These are phyloP conservation scores for Ommatoiulus sabulosus DNA, from an alignment of 2,888 invertebrate genomes.

Conservation along the genomic window DNA sequence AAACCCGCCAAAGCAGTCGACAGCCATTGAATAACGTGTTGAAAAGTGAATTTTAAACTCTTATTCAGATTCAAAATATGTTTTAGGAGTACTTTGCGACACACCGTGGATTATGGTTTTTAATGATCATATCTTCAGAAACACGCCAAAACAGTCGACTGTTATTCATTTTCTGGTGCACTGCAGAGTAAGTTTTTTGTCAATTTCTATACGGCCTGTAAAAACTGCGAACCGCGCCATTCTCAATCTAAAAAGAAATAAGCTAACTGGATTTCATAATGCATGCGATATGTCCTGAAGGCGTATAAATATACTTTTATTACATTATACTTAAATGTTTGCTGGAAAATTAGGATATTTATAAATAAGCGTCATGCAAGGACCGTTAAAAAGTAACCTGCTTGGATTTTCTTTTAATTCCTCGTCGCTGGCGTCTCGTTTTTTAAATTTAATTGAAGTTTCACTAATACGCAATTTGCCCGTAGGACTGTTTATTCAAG, in stretches of 20 bases:
- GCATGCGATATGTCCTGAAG: not conserved
- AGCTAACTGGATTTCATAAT: not conserved
- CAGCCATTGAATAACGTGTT: no score
- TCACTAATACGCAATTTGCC: slow-evolving; percentile 34
- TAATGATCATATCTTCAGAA: no score
- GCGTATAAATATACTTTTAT: not conserved
- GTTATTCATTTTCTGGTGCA: no score
- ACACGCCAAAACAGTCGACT: no score
- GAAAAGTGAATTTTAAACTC: no score
- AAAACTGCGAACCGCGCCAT: not conserved
- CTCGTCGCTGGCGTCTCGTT: not conserved
- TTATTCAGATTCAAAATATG: no score
- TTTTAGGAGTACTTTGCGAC: no score
- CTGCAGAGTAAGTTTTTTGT: not conserved
- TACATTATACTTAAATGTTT: slow-evolving; percentile 42
- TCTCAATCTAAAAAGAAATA: not conserved
- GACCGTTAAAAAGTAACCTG: not conserved
- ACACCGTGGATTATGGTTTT: no score
- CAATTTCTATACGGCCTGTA: not conserved
- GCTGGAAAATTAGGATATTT: not conserved
- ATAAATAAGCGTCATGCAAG: not conserved
- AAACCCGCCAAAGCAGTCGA: no score
- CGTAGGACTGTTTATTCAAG: slow-evolving; percentile 23
- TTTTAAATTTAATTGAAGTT: slow-evolving; percentile 35
- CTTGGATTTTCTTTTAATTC: slow-evolving; percentile 28